These are phyloP conservation scores for Atherinomorus stipes DNA, from an alignment of 2,113 vertebrate genomes.

Conservation along the genomic window DNA sequence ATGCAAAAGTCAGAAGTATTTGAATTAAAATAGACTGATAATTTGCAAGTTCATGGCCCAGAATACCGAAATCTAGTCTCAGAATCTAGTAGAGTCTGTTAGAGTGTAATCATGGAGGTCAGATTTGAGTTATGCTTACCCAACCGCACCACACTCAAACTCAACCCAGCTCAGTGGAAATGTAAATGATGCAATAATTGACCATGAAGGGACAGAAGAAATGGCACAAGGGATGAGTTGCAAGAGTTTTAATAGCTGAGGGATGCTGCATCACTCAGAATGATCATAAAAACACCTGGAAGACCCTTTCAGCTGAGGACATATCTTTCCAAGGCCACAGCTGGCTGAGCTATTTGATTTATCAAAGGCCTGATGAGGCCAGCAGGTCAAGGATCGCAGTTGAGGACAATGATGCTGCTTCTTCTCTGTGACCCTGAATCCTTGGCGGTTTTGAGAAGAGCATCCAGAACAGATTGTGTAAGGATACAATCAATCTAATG, in stretches of 20 bases:
- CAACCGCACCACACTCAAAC: not conserved
- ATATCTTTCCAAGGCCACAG: too few relatives aligned
- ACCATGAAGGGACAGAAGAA: not conserved
- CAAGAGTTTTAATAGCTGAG: not conserved
- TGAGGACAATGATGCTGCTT: not conserved
- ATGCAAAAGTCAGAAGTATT: not conserved
- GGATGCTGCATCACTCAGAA: not conserved
- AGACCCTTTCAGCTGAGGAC: not conserved
- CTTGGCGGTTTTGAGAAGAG: not conserved
- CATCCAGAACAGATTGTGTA: not conserved
- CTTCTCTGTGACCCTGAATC: not conserved
- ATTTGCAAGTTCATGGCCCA: not conserved
- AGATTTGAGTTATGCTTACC: not conserved
- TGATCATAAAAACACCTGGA: not conserved
- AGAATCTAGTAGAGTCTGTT: not conserved
- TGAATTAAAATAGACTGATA: not conserved
- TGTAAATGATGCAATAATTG: not conserved
- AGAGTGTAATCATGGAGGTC: not conserved
- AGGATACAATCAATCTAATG: not conserved
- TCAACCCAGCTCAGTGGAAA: too few relatives aligned
- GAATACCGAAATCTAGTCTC: not conserved
- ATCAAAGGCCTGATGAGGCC: not conserved
- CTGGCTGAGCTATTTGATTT: not conserved
- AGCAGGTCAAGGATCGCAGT: not conserved
- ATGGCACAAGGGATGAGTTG: not conserved